Evolutionary conservation across 2,888 invertebrate species (phyloP).

Genomic region (Vanessa cardui): DNA sequence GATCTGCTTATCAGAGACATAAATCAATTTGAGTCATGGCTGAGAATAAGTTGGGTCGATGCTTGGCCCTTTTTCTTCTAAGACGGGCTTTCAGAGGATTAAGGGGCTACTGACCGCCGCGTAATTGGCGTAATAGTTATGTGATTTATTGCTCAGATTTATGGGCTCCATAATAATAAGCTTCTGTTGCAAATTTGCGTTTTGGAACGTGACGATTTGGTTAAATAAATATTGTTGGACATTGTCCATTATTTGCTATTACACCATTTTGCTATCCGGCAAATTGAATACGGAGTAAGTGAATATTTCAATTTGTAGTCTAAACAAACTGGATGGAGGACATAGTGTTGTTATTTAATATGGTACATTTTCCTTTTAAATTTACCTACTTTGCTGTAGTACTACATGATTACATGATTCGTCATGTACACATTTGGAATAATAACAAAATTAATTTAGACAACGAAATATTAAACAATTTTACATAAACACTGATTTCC

Average conservation of each 20-base stretch:
- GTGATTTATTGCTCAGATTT: constrained; percentile 65
- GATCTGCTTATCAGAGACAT: constrained; percentile 74
- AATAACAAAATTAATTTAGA: no score
- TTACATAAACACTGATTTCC: no score
- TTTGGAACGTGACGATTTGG: constrained; percentile 26
- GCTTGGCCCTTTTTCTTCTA: constrained; percentile 70
- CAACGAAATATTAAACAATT: no score
- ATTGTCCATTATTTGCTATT: constrained; percentile 4
- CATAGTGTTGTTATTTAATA: no score
- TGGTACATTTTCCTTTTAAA: no score
- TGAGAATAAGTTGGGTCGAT: constrained; percentile 62
- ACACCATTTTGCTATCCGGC: not conserved
- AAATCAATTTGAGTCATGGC: constrained; percentile 79
- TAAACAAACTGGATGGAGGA: not conserved
- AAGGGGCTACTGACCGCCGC: constrained; percentile 70
- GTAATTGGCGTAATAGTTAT: constrained; percentile 79
- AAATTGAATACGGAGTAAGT: not conserved
- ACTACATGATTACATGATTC: no score
- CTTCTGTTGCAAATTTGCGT: constrained; percentile 38
- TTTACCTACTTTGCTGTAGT: no score
- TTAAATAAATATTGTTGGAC: constrained; percentile 5
- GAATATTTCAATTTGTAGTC: constrained; percentile 4
- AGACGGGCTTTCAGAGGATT: constrained; percentile 65
- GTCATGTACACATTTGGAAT: no score
- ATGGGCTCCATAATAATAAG: constrained; percentile 45